These are phyloP conservation scores for Noctuana brunneofusca DNA, from an alignment of 2,888 invertebrate genomes.

Conservation along the genomic window DNA sequence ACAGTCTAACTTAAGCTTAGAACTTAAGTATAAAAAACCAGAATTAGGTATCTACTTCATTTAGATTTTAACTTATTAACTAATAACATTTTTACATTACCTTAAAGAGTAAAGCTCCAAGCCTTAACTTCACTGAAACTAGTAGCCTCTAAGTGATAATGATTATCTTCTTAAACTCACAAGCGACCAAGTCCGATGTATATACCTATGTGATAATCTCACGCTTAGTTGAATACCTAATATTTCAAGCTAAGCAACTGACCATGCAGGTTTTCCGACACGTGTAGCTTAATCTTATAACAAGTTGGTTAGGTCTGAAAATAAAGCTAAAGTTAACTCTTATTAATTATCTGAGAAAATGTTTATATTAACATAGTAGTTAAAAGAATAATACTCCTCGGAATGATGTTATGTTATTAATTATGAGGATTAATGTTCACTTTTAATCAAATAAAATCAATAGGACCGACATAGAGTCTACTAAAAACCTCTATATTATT, in stretches of 20 bases:
- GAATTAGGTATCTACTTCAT: too few relatives aligned
- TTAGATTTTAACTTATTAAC: too few relatives aligned
- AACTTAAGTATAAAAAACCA: too few relatives aligned
- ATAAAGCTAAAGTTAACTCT: not conserved
- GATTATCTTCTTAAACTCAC: not conserved
- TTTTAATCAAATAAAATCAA: too few relatives aligned
- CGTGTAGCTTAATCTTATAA: not conserved
- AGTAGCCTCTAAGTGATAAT: not conserved
- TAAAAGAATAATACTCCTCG: too few relatives aligned
- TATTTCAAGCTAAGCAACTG: not conserved
- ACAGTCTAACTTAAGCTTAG: too few relatives aligned
- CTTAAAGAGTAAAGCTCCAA: not conserved
- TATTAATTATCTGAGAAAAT: not conserved
- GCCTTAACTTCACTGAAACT: not conserved
- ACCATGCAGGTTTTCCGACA: conserved; percentile 1
- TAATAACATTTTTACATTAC: not conserved
- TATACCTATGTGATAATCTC: conserved; percentile 1
- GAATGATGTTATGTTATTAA: too few relatives aligned
- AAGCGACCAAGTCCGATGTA: not conserved
- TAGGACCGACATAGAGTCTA: too few relatives aligned
- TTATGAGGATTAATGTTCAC: too few relatives aligned
- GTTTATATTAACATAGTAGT: too few relatives aligned
- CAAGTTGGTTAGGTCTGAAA: not conserved
- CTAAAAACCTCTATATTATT: too few relatives aligned
- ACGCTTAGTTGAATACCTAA: not conserved